Evolutionary conservation across 2,888 invertebrate genomes (phyloP).

Genomic region (Ryuthela nishihirai): DNA sequence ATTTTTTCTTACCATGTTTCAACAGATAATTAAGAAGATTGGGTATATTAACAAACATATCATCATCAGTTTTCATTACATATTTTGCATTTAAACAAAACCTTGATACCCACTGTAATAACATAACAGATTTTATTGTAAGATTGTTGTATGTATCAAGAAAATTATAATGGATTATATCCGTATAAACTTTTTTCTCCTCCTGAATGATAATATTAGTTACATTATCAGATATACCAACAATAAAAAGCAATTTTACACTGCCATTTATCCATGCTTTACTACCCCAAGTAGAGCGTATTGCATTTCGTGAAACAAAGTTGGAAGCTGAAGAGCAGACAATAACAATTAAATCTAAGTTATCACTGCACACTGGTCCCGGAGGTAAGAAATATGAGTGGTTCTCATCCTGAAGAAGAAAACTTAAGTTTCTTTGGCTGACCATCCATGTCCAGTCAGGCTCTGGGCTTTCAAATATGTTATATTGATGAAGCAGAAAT

Average conservation of each 20-base stretch:
- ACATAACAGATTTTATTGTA: slow-evolving; percentile 77
- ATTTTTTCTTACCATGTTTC: slow-evolving; percentile 4
- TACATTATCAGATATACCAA: slow-evolving; percentile 62
- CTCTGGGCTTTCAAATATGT: no score
- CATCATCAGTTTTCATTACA: slow-evolving; percentile 36
- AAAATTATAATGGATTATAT: slow-evolving; percentile 78
- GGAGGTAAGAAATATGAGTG: slow-evolving; percentile 7
- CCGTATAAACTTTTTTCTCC: slow-evolving; percentile 65
- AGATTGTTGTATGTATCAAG: slow-evolving; percentile 80
- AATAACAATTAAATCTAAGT: slow-evolving; percentile 10
- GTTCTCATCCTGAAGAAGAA: no score
- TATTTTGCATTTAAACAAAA: slow-evolving; percentile 17
- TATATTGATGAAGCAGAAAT: no score
- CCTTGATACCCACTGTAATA: slow-evolving; percentile 70
- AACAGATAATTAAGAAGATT: slow-evolving; percentile 9
- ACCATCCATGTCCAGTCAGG: no score
- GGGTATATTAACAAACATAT: slow-evolving; percentile 34
- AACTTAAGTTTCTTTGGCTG: no score
- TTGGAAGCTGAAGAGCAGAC: slow-evolving; percentile 26
- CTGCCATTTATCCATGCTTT: slow-evolving; percentile 44
- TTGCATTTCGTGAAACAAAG: slow-evolving; percentile 30
- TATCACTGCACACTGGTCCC: neutral
- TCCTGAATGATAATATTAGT: slow-evolving; percentile 61
- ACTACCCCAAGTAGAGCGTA: slow-evolving; percentile 27
- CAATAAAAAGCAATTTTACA: slow-evolving; percentile 57